Conservation (phyloP, 2,888 invertebrate genomes). For the Dorcus hopei region DNA sequence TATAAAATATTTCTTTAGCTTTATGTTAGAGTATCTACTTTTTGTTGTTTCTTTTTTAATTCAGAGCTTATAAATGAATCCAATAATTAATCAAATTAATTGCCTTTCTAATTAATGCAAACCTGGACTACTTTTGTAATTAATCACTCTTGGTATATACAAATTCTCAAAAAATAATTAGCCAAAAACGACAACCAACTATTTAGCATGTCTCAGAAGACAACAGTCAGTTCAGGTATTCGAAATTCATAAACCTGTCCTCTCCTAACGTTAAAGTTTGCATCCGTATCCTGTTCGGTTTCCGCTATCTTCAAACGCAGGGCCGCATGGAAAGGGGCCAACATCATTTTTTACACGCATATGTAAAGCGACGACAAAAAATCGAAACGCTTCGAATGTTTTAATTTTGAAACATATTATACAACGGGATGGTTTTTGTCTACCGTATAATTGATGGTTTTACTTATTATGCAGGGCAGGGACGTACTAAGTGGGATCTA, state of each 20-base stretch:
- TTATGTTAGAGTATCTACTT: too few species aligned
- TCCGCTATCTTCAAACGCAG: background rate
- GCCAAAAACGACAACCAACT: background rate
- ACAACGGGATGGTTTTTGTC: conserved; percentile 5
- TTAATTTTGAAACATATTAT: conserved; percentile 15
- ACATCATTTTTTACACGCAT: conserved; percentile 14
- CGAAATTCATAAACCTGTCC: conserved; percentile 10
- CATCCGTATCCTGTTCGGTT: conserved; percentile 8
- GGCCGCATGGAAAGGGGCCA: background rate
- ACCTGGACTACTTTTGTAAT: too few species aligned
- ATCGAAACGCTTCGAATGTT: conserved; percentile 12
- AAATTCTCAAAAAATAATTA: background rate
- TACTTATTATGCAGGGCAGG: background rate
- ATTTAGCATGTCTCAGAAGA: background rate
- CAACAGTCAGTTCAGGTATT: background rate
- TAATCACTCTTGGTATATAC: too few species aligned
- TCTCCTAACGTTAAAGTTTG: conserved; percentile 3
- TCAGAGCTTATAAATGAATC: too few species aligned
- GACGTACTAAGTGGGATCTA: background rate
- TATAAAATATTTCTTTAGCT: too few species aligned
- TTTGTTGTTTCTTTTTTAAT: too few species aligned
- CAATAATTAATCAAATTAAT: too few species aligned
- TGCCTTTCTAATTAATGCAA: too few species aligned
- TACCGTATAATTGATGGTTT: conserved; percentile 6
- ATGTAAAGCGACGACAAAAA: conserved; percentile 16